Evolutionary conservation across 2,888 invertebrate species (phyloP), one percentile per base, ranked within the genome.

Genomic region (Teleiodes luculella): DNA sequence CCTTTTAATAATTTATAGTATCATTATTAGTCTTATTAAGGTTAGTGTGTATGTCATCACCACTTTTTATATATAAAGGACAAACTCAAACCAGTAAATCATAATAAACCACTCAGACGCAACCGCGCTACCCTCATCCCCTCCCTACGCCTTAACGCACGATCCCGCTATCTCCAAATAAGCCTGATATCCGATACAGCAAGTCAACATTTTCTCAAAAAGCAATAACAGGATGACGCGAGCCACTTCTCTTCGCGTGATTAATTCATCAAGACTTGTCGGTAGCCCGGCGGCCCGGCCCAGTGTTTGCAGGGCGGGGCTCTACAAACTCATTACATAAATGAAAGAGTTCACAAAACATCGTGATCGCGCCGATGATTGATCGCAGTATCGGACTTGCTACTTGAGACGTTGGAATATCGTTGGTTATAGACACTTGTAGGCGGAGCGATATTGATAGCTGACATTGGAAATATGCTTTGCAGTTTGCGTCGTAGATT

Each of bases 321-420:
- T 57, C 54, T 57, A 57, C 55, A 61, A 78, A 79, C 80, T 86
- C 84, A 86, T 87, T 87, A 86, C 74, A 83, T 80, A 84, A 85
- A 87, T 86, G 85, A 87, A 86, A 86, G 86, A 87, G 88, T 88
- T 86, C 79, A 78, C 70, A 68, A 74, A 78, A 75, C 78, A 75
- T 70, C 70, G 71, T 63, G 65, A 72, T 65, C 68, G 66, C 56
- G 56, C 20, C 55, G 58, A 79, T 84, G 84, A 83, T 82, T 78
- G 83, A 84, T 83, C 75, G 78, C 61, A 31, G 46, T 31, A 46
- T 46, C 46, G 46, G 31, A 16, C 16, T 47, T 16, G 46, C 33
- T 10, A 33, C 47, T 48, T 48, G 35, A 48, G 48, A 48, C 33
- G 43, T 20, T 33, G 11, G 43, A 20, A 20, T 43, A 24, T 43